Percentiles rank a stretch among this genome's conserved stretches.
Evolutionary conservation across 2,797 vertebrate genomes (phyloP).

Genomic region (Clarias laeviceps): DNA sequence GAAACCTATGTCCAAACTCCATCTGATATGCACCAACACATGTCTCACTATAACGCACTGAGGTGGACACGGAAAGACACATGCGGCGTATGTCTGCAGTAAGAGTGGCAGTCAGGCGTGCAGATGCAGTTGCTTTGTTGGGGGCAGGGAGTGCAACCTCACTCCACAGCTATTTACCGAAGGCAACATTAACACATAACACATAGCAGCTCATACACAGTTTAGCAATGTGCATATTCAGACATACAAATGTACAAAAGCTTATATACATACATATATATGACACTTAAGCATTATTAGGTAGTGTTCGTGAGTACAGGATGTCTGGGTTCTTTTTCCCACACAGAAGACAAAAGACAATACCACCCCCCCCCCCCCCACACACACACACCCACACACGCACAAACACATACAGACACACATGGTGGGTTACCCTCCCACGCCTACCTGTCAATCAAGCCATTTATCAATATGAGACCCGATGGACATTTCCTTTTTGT

Average conservation of each 20-base stretch:
- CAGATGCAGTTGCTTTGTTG: constrained; percentile 55
- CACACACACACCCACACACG: constrained; percentile 11
- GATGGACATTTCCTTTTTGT: constrained; percentile 42
- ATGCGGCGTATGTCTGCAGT: constrained; percentile 40
- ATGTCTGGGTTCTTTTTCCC: constrained; percentile 11
- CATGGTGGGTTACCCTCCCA: constrained; percentile 33
- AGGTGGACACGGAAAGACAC: constrained; percentile 22
- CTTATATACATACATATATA: background rate
- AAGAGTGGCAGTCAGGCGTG: constrained; percentile 51
- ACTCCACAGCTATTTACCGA: constrained; percentile 42
- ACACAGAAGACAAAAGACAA: constrained; percentile 31
- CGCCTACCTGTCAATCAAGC: constrained; percentile 50
- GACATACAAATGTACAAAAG: background rate
- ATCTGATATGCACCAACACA: constrained; percentile 11
- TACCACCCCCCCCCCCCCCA: background rate
- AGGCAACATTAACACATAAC: constrained; percentile 41
- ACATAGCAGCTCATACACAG: constrained; percentile 3
- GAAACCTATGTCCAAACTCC: background rate
- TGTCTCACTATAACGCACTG: background rate
- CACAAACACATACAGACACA: constrained; percentile 14
- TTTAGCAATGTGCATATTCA: background rate
- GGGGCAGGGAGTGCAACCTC: constrained; percentile 52
- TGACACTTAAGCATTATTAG: background rate
- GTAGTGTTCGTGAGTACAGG: background rate
- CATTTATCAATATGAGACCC: constrained; percentile 36